Conservation (phyloP, 2,888 invertebrate genomes). For the Eilema griseolum region DNA sequence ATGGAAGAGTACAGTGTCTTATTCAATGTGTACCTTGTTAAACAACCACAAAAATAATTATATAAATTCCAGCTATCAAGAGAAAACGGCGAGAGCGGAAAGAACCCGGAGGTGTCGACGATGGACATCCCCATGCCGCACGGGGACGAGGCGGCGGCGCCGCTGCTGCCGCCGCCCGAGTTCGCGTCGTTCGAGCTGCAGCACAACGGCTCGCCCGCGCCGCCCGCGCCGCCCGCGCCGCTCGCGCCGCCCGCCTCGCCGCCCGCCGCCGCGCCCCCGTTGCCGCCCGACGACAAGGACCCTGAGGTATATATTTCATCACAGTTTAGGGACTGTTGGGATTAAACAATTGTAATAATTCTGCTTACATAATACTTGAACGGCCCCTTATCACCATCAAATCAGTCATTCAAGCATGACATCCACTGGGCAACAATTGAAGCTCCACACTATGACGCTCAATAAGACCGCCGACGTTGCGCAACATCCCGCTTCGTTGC, state of each 20-base stretch:
- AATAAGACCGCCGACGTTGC: too few species aligned
- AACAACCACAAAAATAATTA: too few species aligned
- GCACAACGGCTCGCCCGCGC: slow-evolving; percentile 27
- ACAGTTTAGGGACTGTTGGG: too few species aligned
- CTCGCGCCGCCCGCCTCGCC: slow-evolving; percentile 13
- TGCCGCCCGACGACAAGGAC: slow-evolving; percentile 18
- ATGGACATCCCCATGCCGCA: slow-evolving; percentile 91
- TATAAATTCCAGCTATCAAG: slow-evolving; percentile 62
- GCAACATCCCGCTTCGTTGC: too few species aligned
- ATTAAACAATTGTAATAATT: too few species aligned
- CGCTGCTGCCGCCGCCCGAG: slow-evolving; percentile 56
- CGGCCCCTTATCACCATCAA: too few species aligned
- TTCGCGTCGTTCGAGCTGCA: slow-evolving; percentile 39
- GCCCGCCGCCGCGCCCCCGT: slow-evolving; percentile 15
- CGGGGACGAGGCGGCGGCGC: slow-evolving; percentile 56
- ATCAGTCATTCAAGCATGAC: too few species aligned
- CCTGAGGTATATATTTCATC: slow-evolving; percentile 20
- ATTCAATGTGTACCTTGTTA: too few species aligned
- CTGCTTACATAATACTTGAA: too few species aligned
- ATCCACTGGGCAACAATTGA: too few species aligned
- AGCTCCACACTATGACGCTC: too few species aligned
- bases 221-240: slow-evolving; percentile 23
- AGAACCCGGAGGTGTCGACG: slow-evolving; percentile 58
- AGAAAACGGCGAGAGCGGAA: slow-evolving; percentile 75
- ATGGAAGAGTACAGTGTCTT: too few species aligned